Base-by-base conservation (phyloP, 2,113 vertebrate species). In the Anolis sagrei region DNA sequence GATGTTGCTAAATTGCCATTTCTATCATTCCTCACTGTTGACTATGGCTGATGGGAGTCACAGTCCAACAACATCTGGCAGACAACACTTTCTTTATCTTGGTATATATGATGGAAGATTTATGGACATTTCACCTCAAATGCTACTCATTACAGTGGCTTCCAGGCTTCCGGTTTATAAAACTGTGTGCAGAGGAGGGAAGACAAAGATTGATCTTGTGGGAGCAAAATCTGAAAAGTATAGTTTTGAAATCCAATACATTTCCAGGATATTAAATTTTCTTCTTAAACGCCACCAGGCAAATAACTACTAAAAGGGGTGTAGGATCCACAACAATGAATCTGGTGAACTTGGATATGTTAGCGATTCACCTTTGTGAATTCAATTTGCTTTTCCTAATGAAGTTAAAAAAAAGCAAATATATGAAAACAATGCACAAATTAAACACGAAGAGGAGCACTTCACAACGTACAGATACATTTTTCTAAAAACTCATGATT, bases 111-210 rank as follows among this genome's bases (percentile, higher is more conserved):
- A 49, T 58, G 80, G 2, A 36, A n/a, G 36, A 32, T 79, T 83
- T 83, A 81, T 62, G 27, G n/a, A 73, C 58, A 19, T 23, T 83
- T 86, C 29, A 34, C 70, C 75, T 49, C 75, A 91, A 1, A 18
- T 36, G 48, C 21, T 18, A 11, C 25, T 83, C 72, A 74, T 84
- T 79, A 70, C 77, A 89, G 87, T 85, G 93, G 81, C 21, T 81
- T 83, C 88, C 73, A 61, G 68, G 69, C 54, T 84, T 21, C 19
- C 14, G 1, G 73, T 4, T 68, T 44, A 27, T 2, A 32, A 73
- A 82, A 58, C 23, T 4, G 34, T 44, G 34, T 44, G 36, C 51
- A 58, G 5, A 7, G 18, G 16, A 72, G 83, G 16, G 89, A 87
- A 89, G 5, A 1, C 7, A 80, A 2, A 61, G 76, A 5, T 36